Base-by-base conservation (phyloP, 2,888 invertebrate species). In the Drosophila anceps region DNA sequence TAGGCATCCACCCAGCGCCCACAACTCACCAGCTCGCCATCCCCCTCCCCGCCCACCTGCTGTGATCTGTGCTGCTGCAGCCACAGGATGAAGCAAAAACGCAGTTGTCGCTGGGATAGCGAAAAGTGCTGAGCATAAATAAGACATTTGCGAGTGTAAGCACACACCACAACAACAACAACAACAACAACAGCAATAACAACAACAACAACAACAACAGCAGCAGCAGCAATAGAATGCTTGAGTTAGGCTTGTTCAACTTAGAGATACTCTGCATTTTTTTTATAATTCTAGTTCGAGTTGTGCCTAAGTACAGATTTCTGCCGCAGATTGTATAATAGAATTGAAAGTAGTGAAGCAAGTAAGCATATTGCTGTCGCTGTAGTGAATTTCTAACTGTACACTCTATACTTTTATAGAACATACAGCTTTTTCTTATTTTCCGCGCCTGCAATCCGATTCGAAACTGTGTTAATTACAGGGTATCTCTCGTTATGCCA, bases 101-200 rank as follows among this genome's bases (percentile, higher is more conserved):
- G 73, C 74, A 70, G 81, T 79, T 84, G 85, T 78, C 81, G 77
- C 81, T 76, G 80, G 68, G 13, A 44, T 67, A 70, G 77, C 69
- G 77, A 88, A 85, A 85, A 85, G 85, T 85, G 90, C 84, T 85
- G 84, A 90, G 90, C 90, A 85, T 90, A 90, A 85, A 85, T 85
- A 85, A 85, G 84, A 85, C 88, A 90, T 85, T 85, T 85, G 84
- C 84, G 90, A 84, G 84, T 84, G 90, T 81, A 84, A 89, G 88
- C 71, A 73, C 82, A 79, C 67, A 48, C 41, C 65, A 24, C 48
- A 72, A 55, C 50, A 64, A 18, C 31, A 60, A 29, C 35, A 60
- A 55, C 65, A 63, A 68, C 39, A 59, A 35, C 37, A 18, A 12
- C 27, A 39, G 15, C 35, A 53, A n/a, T 10, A 53, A 27, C n/a